Percentiles rank a stretch among this genome's conserved stretches.
Evolutionary conservation across 2,888 invertebrate genomes (phyloP).

Genomic region (Tachina lurida): DNA sequence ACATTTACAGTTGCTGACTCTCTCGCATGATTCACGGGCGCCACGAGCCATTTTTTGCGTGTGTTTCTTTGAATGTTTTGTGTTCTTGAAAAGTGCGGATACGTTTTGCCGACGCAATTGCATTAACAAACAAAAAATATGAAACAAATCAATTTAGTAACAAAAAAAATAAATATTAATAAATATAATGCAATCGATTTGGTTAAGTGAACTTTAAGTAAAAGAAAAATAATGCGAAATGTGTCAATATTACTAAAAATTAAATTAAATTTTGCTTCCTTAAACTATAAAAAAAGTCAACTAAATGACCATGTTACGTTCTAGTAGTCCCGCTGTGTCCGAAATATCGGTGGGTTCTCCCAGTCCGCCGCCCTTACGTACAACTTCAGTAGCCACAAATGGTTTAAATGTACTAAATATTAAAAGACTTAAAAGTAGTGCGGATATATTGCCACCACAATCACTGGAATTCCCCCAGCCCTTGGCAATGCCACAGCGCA

Average conservation of each 20-base stretch:
- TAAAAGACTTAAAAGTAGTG: constrained; percentile 74
- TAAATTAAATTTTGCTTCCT: background rate
- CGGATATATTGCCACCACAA: constrained; percentile 65
- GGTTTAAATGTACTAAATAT: constrained; percentile 86
- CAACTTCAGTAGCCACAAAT: constrained; percentile 54
- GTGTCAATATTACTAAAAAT: background rate
- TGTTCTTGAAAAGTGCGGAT: constrained; percentile 62
- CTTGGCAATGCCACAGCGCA: constrained; percentile 46
- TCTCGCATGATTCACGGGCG: constrained; percentile 71
- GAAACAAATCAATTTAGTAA: background rate
- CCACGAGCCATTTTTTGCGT: constrained; percentile 76
- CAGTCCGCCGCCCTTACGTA: constrained; percentile 80
- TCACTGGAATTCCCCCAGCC: constrained; percentile 20
- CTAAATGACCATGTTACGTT: constrained; percentile 78
- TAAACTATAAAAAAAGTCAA: constrained; percentile 25
- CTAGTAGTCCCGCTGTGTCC: constrained; percentile 82
- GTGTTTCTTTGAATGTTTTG: constrained; percentile 70
- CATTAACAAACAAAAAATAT: background rate
- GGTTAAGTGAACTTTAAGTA: background rate
- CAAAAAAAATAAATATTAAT: background rate
- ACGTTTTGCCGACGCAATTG: constrained; percentile 79
- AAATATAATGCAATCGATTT: background rate
- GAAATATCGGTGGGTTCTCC: constrained; percentile 83
- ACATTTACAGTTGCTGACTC: constrained; percentile 72
- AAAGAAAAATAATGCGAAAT: background rate